These are phyloP conservation scores for Euwallacea fornicatus DNA, from an alignment of 1,140 invertebrate genomes.

Conservation along the genomic window DNA sequence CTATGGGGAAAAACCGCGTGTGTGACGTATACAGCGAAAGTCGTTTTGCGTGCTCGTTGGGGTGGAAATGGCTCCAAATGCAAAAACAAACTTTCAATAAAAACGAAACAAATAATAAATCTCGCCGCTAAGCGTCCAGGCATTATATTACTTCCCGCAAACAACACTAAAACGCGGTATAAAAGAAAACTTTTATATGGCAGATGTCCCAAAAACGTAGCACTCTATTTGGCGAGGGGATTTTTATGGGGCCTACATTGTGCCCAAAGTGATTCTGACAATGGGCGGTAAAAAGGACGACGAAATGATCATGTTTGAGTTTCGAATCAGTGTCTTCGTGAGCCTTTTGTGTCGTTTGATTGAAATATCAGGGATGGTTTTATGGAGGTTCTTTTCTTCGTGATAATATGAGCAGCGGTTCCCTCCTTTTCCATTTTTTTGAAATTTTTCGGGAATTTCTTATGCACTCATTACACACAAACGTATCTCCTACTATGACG, in stretches of 20 bases:
- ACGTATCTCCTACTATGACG: too few relatives aligned
- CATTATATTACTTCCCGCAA: slow-evolving; percentile 26
- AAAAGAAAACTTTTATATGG: slow-evolving; percentile 32
- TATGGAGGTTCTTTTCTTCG: neutral
- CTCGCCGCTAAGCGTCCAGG: slow-evolving; percentile 17
- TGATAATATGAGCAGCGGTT: neutral
- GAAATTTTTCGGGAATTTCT: too few relatives aligned
- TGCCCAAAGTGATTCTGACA: slow-evolving; percentile 31
- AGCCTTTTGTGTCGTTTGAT: slow-evolving; percentile 18
- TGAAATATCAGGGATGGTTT: slow-evolving; percentile 12
- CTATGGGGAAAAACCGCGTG: too few relatives aligned
- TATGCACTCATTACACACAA: too few relatives aligned
- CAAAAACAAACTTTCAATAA: slow-evolving; percentile 34
- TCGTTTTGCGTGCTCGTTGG: too few relatives aligned
- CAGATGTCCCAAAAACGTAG: slow-evolving; percentile 31
- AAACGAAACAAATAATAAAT: slow-evolving; percentile 32
- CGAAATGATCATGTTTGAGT: slow-evolving; percentile 35
- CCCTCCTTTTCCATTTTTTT: too few relatives aligned
- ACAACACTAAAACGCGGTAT: slow-evolving; percentile 26
- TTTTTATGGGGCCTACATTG: slow-evolving; percentile 19
- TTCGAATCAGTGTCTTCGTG: slow-evolving; percentile 22
- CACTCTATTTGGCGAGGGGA: slow-evolving; percentile 29
- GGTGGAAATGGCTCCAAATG: slow-evolving; percentile 6
- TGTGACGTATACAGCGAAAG: too few relatives aligned
- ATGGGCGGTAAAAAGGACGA: slow-evolving; percentile 30